Base-by-base conservation (phyloP, 2,797 vertebrate genomes). In the Smutsia gigantea region DNA sequence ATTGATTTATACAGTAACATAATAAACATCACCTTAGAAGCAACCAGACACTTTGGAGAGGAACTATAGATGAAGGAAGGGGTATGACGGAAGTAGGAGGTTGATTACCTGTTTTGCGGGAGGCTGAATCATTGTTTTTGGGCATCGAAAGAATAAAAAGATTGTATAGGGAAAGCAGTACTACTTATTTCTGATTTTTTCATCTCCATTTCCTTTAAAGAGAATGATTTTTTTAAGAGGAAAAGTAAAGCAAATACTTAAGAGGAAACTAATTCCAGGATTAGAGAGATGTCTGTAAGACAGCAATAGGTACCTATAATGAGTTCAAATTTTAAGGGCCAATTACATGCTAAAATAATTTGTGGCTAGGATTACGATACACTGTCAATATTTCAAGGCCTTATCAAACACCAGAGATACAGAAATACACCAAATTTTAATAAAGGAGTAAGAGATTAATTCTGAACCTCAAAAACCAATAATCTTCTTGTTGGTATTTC, bases 381-480 rank as follows among this genome's bases (percentile, higher is more conserved):
- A 66, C 25, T 92, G 55, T 90, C 49, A 92, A 46, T 72, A 94
- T 87, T 93, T 84, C 27, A 89, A 92, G 53, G 5, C 12, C 82
- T 55, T 84, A 77, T 89, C 27, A 95, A 93, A 75, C 31, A 51
- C 42, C 34, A 93, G 78, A 93, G 55, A 86, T 92, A 93, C 90
- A 27, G 51, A 97, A 86, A 86, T 64, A 86, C 42, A 78, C 14
- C 21, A 63, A 53, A 74, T 87, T 88, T 90, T 95, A 94, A 93
- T 93, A 96, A 87, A 78, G 49, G 46, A 63, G 21, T 59, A 71
- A 90, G 53, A 89, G 72, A 96, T 95, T 96, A 88, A 69, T 85
- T 85, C 61, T 94, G 64, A 88, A 68, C 72, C 19, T 93, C n/a
- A 82, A 86, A 94, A 92, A 89, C 34, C 66, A 86, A 7, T 95